phyloP scores from a whole-genome alignment of 2,888 invertebrate genomes.

The Zele albiditarsus region DNA sequence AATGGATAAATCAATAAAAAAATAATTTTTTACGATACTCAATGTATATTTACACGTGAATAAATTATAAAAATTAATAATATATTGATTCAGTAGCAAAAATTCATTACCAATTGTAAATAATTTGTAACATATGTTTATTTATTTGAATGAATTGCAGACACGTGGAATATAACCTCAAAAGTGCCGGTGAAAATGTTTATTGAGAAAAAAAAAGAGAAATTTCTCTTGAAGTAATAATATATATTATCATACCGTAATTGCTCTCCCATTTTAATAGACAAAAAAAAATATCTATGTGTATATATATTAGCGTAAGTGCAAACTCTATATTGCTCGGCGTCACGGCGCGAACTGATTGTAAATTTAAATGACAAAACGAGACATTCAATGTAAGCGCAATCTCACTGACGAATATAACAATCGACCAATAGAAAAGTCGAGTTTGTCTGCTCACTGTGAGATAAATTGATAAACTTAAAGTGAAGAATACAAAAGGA shows the following conservation, averaged over 20 bases:
- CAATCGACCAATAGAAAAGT: not conserved
- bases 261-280: constrained; percentile 56
- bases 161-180: not conserved
- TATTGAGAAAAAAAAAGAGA: not conserved
- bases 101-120: not conserved
- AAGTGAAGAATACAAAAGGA: not conserved
- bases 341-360: constrained; percentile 10
- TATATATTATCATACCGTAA: constrained; percentile 55
- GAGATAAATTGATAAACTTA: not conserved
- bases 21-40: not conserved
- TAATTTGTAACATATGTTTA: not conserved
- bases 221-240: not conserved
- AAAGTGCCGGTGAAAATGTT: not conserved
- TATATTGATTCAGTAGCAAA: too few species aligned
- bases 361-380: not conserved
- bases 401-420: not conserved
- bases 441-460: not conserved
- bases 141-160: not conserved
- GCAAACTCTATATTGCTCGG: not conserved
- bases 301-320: not conserved
- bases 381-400: not conserved
- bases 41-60: not conserved
- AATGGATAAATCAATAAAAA: not conserved
- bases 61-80: too few species aligned
- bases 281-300: not conserved